Conservation (phyloP, 2,888 invertebrate genomes). For the Caenorhabditis panamensis region DNA sequence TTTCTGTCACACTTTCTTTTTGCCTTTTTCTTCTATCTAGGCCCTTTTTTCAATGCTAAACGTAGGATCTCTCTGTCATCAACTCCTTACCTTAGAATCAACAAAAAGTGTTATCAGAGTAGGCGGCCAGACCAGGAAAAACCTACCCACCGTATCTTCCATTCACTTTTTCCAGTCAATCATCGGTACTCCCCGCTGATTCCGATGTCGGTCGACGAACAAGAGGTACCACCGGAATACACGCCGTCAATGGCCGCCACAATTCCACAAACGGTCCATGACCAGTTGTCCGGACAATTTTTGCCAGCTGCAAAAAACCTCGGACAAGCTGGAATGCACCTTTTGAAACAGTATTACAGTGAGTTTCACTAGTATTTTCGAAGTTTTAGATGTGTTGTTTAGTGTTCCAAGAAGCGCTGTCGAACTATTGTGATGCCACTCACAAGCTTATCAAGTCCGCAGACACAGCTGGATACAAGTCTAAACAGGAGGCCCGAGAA, state of each 20-base stretch:
- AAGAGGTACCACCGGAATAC: constrained; percentile 40
- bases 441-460: constrained; percentile 60
- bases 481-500: constrained; percentile 51
- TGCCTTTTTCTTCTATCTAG: too few relatives aligned
- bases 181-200: constrained; percentile 47
- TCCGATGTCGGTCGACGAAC: constrained; percentile 63
- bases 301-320: constrained; percentile 66
- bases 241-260: constrained; percentile 52
- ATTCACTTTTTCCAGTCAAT: constrained; percentile 44
- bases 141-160: neutral
- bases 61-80: constrained; percentile 10
- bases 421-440: constrained; percentile 57
- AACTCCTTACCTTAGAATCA: constrained; percentile 16
- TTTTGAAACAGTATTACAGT: constrained; percentile 61
- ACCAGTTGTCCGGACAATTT: constrained; percentile 62
- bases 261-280: constrained; percentile 58
- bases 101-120: constrained; percentile 16
- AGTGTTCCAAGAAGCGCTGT: constrained; percentile 57
- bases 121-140: constrained; percentile 14
- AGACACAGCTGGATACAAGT: constrained; percentile 45
- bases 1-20: neutral
- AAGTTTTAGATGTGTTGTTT: neutral
- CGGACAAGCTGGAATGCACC: constrained; percentile 59
- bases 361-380: constrained; percentile 16
- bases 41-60: too few relatives aligned